phyloP scores from a whole-genome alignment of 2,797 vertebrate genomes.

The Sus cebifrons region DNA sequence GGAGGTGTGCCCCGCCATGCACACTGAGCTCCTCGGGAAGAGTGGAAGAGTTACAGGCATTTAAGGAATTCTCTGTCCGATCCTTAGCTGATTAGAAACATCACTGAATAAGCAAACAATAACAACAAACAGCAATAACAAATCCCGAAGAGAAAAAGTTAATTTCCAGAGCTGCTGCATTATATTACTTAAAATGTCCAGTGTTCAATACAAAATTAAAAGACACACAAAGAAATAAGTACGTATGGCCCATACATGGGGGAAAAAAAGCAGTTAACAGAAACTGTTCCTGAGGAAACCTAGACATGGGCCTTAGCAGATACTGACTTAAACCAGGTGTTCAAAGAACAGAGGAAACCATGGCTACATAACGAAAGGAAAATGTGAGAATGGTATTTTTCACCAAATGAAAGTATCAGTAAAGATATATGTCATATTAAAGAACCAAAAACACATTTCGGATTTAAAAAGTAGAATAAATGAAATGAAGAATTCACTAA shows the following conservation, averaged over 20 bases:
- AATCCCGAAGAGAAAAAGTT: background rate
- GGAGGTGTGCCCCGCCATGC: background rate
- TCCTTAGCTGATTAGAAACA: conserved; percentile 1
- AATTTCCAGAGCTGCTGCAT: background rate
- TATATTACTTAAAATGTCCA: background rate
- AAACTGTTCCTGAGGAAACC: background rate
- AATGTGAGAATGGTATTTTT: background rate
- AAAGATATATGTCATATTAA: background rate
- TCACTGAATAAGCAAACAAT: background rate
- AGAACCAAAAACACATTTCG: conserved; percentile 18
- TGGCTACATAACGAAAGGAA: background rate
- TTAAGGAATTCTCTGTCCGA: background rate
- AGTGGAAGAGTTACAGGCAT: background rate
- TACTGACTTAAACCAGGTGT: background rate
- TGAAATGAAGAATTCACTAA: background rate
- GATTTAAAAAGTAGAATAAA: conserved; percentile 5
- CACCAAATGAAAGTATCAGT: conserved; percentile 48
- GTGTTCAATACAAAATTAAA: background rate
- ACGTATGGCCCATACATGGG: background rate
- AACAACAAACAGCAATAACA: background rate
- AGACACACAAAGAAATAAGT: background rate
- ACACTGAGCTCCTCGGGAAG: background rate
- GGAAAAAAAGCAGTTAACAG: background rate
- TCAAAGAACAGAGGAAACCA: conserved; percentile 13
- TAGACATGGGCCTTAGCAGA: background rate